phyloP scores from a whole-genome alignment of 2,113 vertebrate species.

The Dicerorhinus sumatrensis region DNA sequence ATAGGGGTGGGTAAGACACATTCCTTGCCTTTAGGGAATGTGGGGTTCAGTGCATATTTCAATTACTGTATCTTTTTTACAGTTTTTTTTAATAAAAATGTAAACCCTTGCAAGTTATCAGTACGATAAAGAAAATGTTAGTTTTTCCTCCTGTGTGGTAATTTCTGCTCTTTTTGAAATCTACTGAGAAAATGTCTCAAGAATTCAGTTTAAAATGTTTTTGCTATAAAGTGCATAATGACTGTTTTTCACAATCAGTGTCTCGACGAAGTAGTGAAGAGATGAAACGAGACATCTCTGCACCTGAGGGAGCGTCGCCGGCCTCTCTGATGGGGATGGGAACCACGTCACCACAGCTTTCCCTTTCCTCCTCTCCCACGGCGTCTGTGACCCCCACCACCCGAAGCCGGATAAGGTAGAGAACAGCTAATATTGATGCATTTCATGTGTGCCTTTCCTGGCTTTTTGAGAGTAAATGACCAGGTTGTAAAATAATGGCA shows the following conservation, averaged over 20 bases:
- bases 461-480: background rate
- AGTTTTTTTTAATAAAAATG: background rate
- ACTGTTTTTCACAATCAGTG: slow-evolving; percentile 82
- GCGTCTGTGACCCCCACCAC: slow-evolving; percentile 96
- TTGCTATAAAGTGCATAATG: slow-evolving; percentile 16
- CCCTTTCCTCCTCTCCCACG: slow-evolving; percentile 92
- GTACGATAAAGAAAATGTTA: background rate
- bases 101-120: background rate
- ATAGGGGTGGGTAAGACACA: background rate
- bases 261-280: slow-evolving; percentile 96
- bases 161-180: background rate
- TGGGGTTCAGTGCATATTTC: background rate
- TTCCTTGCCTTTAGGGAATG: background rate
- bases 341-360: slow-evolving; percentile 92
- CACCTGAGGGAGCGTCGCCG: slow-evolving; percentile 91
- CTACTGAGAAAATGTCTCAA: background rate
- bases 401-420: slow-evolving; percentile 95
- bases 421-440: background rate
- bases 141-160: background rate
- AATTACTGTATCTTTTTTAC: background rate
- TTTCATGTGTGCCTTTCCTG: no score
- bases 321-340: slow-evolving; percentile 94
- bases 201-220: background rate
- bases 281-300: slow-evolving; percentile 93
- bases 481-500: background rate